phyloP scores from a whole-genome alignment of 2,888 invertebrate genomes.

The Girardia tigrina region DNA sequence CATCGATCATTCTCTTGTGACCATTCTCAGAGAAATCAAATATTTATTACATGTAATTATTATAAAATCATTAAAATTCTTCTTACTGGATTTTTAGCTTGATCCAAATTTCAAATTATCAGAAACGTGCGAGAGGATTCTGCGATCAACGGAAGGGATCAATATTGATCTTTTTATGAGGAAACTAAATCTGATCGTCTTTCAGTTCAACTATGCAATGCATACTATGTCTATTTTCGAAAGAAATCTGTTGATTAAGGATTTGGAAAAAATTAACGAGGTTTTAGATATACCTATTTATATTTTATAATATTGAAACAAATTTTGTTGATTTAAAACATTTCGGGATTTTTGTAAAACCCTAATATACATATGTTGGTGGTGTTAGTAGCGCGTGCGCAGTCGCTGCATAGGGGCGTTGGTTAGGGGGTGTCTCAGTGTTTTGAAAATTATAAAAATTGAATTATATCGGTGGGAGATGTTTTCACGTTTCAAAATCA shows the following conservation, averaged over 20 bases:
- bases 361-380: too few species aligned
- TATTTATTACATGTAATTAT: neutral
- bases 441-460: too few species aligned
- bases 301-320: too few species aligned
- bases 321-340: too few species aligned
- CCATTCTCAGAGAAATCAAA: neutral
- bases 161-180: neutral
- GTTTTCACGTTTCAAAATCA: too few species aligned
- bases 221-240: conserved; percentile 46
- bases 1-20: neutral
- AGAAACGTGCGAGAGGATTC: neutral
- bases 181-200: conserved; percentile 45
- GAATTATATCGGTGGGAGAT: too few species aligned
- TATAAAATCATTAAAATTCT: neutral
- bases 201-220: conserved; percentile 49
- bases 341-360: too few species aligned
- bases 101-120: neutral
- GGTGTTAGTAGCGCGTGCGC: too few species aligned
- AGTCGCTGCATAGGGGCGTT: too few species aligned
- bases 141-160: neutral
- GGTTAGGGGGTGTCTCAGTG: too few species aligned
- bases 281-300: neutral
- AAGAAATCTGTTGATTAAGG: conserved; percentile 42
- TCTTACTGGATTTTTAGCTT: neutral
- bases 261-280: neutral